Percentiles rank a stretch among this genome's conserved stretches.
Conservation (phyloP, 1,140 invertebrate genomes). For the Cylas formicarius region DNA sequence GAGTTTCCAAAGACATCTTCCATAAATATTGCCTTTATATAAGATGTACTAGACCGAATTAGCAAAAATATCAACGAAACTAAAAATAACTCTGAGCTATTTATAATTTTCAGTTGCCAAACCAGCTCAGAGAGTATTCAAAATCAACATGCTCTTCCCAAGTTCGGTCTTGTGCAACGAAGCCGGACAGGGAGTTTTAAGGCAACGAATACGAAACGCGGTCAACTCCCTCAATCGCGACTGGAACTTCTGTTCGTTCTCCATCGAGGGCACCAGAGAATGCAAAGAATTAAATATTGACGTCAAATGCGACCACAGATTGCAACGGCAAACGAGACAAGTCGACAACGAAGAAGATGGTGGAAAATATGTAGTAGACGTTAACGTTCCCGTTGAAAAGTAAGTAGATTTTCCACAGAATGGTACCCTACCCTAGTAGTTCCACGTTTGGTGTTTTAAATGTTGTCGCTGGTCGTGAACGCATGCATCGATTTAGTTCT, state of each 20-base stretch:
- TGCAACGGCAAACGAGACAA: slow-evolving; percentile 55
- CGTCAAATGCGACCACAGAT: slow-evolving; percentile 79
- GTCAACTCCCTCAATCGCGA: slow-evolving; percentile 84
- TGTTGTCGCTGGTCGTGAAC: no score
- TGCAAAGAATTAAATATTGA: slow-evolving; percentile 84
- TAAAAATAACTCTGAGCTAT: background rate
- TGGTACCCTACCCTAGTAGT: no score
- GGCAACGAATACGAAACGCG: slow-evolving; percentile 78
- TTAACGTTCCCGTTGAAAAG: slow-evolving; percentile 73
- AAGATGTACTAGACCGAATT: no score
- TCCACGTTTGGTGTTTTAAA: no score
- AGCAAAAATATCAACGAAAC: background rate
- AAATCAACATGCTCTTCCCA: slow-evolving; percentile 87
- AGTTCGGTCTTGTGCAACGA: slow-evolving; percentile 89
- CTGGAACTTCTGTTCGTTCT: slow-evolving; percentile 90
- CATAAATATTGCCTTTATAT: slow-evolving; percentile 2
- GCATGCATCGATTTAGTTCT: slow-evolving; percentile 10
- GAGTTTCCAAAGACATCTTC: slow-evolving; percentile 7
- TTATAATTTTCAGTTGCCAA: slow-evolving; percentile 55
- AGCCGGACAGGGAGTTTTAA: slow-evolving; percentile 83
- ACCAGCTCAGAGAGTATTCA: slow-evolving; percentile 85
- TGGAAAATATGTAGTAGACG: slow-evolving; percentile 70
- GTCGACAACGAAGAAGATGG: slow-evolving; percentile 57
- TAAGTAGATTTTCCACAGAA: slow-evolving; percentile 51
- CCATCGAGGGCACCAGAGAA: slow-evolving; percentile 71